Evolutionary conservation across 23 tunicate species (phyloP).

Genomic region (Trididemnum nubilum): DNA sequence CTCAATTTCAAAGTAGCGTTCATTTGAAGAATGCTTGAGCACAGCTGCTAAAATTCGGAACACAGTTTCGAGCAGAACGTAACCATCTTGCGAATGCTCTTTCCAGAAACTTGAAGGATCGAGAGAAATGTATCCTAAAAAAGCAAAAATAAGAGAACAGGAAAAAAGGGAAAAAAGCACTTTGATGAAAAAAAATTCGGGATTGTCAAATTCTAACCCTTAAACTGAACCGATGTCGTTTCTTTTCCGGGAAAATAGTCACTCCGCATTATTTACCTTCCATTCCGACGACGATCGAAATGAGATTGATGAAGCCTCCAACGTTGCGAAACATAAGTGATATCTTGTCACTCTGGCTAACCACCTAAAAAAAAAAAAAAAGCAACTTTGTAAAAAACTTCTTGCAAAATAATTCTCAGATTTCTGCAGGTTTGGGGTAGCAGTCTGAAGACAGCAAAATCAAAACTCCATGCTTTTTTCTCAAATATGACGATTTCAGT

Average conservation of each 20-base stretch:
- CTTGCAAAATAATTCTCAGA: background rate
- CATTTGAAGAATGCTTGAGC: conserved; percentile 41
- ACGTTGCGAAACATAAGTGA: conserved; percentile 61
- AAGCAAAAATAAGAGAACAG: background rate
- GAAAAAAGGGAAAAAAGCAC: background rate
- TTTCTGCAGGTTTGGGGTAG: background rate
- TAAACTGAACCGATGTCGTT: too few species aligned
- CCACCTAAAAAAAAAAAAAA: conserved; percentile 38
- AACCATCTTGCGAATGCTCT: conserved; percentile 23
- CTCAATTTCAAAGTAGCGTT: conserved; percentile 64
- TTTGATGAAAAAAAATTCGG: too few species aligned
- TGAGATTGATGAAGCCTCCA: conserved; percentile 74
- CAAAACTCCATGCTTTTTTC: too few species aligned
- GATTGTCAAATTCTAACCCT: too few species aligned
- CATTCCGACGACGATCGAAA: conserved; percentile 55
- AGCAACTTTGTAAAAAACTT: too few species aligned
- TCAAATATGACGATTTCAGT: too few species aligned
- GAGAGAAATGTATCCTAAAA: conserved; percentile 49
- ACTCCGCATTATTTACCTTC: conserved; percentile 75
- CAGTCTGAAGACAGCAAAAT: background rate
- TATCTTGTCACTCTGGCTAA: conserved; percentile 29
- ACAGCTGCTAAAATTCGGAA: conserved; percentile 57
- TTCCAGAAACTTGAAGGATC: conserved; percentile 45
- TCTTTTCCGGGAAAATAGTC: too few species aligned
- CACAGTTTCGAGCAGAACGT: conserved; percentile 42